These are phyloP conservation scores for Cistogaster globosa DNA, from an alignment of 2,888 invertebrate genomes.

Conservation along the genomic window DNA sequence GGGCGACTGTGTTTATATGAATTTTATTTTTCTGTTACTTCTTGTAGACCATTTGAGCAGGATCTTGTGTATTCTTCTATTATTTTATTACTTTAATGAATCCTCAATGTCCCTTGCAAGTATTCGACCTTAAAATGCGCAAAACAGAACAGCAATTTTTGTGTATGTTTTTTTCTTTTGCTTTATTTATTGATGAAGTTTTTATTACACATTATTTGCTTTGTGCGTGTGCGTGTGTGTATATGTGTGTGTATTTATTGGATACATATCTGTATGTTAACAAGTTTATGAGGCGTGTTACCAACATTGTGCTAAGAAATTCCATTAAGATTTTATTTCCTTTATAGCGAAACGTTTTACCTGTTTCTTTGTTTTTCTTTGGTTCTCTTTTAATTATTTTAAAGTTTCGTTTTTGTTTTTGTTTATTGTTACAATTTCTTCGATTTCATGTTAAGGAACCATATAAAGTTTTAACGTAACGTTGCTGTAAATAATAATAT, in stretches of 20 bases:
- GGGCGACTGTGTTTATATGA: conserved; percentile 60
- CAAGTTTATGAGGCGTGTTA: conserved; percentile 66
- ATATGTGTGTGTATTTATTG: conserved; percentile 17
- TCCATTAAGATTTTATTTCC: conserved; percentile 57
- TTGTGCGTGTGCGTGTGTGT: conserved; percentile 16
- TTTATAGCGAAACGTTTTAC: conserved; percentile 38
- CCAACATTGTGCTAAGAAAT: conserved; percentile 37
- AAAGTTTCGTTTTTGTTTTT: conserved; percentile 43
- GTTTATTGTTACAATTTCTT: conserved; percentile 35
- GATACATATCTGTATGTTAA: conserved; percentile 35
- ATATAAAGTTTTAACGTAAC: conserved; percentile 40
- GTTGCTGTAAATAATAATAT: conserved; percentile 64
- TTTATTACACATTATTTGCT: conserved; percentile 60
- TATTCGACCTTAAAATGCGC: conserved; percentile 2
- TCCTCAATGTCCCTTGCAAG: conserved; percentile 49
- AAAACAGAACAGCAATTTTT: conserved; percentile 61
- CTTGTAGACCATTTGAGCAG: conserved; percentile 31
- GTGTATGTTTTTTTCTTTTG: conserved; percentile 18
- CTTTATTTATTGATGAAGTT: conserved; percentile 70
- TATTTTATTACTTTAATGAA: conserved; percentile 70
- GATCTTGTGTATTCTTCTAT: conserved; percentile 8
- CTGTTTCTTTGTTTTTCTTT: conserved; percentile 24
- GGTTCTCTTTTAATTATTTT: conserved; percentile 51
- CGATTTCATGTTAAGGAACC: conserved; percentile 64
- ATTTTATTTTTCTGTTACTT: neutral